Base-by-base conservation (phyloP, 2,113 vertebrate genomes). In the Bufo gargarizans region DNA sequence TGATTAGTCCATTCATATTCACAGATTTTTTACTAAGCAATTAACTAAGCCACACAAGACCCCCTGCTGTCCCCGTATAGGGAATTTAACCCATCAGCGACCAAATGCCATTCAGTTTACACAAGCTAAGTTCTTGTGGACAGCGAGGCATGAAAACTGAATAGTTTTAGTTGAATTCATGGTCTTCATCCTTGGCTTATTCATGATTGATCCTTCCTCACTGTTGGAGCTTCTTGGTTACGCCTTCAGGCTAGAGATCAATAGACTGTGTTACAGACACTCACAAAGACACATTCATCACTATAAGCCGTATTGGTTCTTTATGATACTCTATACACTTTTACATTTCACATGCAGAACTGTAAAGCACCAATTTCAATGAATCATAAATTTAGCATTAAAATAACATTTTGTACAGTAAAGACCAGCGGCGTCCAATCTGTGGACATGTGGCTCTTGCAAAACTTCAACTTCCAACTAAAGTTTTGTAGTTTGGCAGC, bases 1-100 rank as follows among this genome's bases (percentile, higher is more conserved):
- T 20, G 69, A 76, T 85, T 85, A 76, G 55, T 10, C 84, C 56
- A 55, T 78, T 78, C 58, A 61, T 78, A 77, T 45, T 77, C 74
- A 78, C 59, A 65, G 67, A 78, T 61, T 45, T 56, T 33, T 58
- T 43, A 22, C 78, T 81, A 9, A 20, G 56, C 17, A 45, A 81
- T 20, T 61, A 59, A 43, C 78, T 17, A 58, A 14, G 22, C n/a
- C 77, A 33, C 50, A 55, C 77, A 56, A 55, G 53, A 58, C 77
- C 56, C 56, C 78, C 78, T 81, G 56, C 78, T 59, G 55, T 43
- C 56, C 78, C 78, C 56, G 17, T 33, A 17, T 45, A 45, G 33
- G 14, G 3, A 56, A 81, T 59, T 81, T 81, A 81, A 81, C 78
- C 78, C 78, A 59, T 61, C 56, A 61, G 11, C 59, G 22, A 14